Base-by-base conservation (phyloP, 53 echinoderm and acorn worm genomes). In the Echinarachnius parma region DNA sequence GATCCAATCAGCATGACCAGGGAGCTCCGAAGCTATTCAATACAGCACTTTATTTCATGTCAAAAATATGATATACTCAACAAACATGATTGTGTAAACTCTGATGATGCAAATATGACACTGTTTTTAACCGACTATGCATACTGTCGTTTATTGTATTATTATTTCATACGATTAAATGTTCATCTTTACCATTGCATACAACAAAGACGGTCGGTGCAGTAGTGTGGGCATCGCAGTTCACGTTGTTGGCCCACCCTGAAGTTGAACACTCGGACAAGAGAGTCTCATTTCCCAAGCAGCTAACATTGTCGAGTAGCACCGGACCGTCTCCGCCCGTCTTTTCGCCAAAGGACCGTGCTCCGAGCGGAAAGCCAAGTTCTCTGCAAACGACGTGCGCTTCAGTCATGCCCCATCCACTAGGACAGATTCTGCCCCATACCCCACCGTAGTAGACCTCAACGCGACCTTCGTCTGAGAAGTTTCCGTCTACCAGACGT, bases 341-440 rank as follows among this genome's bases (percentile, higher is more conserved):
- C 19, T 24, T 35, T 21, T 11, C 22, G 20, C n/a, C 27, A 28
- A 10, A 20, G 31, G 1, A 9, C 4, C 48, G 31, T 14, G 69
- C 69, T 22, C 69, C 69, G 0, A 49, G 32, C 14, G 53, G 53
- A 23, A 21, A 52, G 5, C 69, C 69, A 5, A 69, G 27, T 31
- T 69, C 52, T 22, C 35, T 32, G 35, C 69, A 69, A 2, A 48
- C 50, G 10, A 69, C 53, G 31, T 69, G 53, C 28, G 69, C 69
- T 22, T 48, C 69, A 0, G 49, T 16, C 3, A 69, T 69, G 21
- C 35, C 25, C 69, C 69, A 69, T 2, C 31, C 21, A 16, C 19
- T 10, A 21, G 50, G 9, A 31, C 53, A 52, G 30, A 69, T 69
- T 2, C 20, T 69, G 1, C 69, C 69, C 57, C 57, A 57, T 28